Base-by-base conservation (phyloP, 1,140 invertebrate species). In the Drosophila nannoptera region DNA sequence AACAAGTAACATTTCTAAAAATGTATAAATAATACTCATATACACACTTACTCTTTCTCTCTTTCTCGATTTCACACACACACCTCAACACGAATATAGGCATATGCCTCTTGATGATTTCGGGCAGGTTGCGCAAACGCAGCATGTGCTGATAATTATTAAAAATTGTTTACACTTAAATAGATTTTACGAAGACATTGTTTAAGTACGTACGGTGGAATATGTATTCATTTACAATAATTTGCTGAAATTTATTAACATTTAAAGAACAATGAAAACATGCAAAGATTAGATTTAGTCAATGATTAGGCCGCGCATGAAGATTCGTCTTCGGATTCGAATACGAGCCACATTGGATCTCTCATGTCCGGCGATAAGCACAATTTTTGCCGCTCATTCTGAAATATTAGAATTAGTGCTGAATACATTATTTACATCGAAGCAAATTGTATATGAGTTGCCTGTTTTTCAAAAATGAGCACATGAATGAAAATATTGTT, bases 211-310 rank as follows among this genome's bases (percentile, higher is more conserved):
- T 64, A 77, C 58, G 72, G 12, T 43, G 40, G 14, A 69, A 60
- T 66, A 77, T 71, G 75, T 72, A 82, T 54, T 72, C 55, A 66
- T 75, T 86, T 72, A 86, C 69, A 84, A 75, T 81, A 67, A 86
- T 84, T 84, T 84, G 81, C 81, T 86, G 81, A 86, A 82, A 36
- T 64, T 84, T 59, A 73, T 77, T 77, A 86, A 73, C 70, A 77
- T 69, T 81, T 64, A 70, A 66, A 58, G 38, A 60, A 52, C 33
- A 61, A 54, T 22, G 22, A 22, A 22, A 22, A 22, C 22, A 22
- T 22, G 22, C 22, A 22, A 22, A 22, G 22, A 63, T 56, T 78
- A 78, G 73, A 62, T 59, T 75, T 75, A 80, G 68, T 73, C 53
- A 58, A 64, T 43, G 55, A 73, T 43, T 22, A 50, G 14, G 52